phyloP scores from a whole-genome alignment of 2,797 vertebrate species.

The Rhabdomys pumilio region DNA sequence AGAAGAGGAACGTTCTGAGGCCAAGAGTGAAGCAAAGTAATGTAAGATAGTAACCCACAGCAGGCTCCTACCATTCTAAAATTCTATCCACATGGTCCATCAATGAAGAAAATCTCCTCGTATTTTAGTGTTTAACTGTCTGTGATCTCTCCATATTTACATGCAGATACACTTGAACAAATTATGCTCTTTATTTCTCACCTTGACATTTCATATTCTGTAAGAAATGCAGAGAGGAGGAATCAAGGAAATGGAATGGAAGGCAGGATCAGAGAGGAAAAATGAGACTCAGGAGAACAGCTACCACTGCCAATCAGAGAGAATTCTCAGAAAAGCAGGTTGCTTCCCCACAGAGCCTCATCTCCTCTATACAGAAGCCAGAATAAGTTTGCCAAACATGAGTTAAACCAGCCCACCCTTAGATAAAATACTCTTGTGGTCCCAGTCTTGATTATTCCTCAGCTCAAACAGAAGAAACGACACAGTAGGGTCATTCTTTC shows the following conservation, averaged over 20 bases:
- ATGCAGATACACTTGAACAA: background rate
- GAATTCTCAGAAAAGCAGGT: background rate
- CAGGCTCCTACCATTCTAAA: background rate
- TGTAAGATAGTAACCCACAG: background rate
- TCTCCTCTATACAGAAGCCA: background rate
- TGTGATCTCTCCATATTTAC: background rate
- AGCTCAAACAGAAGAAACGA: background rate
- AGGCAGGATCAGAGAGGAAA: background rate
- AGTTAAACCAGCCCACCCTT: background rate
- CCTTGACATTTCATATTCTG: slow-evolving; percentile 6
- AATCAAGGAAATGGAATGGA: background rate
- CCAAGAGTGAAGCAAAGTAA: background rate
- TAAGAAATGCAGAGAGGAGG: background rate
- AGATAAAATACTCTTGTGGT: background rate
- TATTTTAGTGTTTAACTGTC: background rate
- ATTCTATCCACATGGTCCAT: background rate
- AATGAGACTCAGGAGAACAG: background rate
- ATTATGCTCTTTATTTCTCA: background rate
- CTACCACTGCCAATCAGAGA: background rate
- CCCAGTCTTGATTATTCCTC: background rate
- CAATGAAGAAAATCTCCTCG: background rate
- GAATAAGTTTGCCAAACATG: background rate
- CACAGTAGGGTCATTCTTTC: background rate
- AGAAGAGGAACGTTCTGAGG: background rate
- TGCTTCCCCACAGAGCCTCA: background rate